Conservation (phyloP, 2,113 vertebrate species). For the Channa maculata region DNA sequence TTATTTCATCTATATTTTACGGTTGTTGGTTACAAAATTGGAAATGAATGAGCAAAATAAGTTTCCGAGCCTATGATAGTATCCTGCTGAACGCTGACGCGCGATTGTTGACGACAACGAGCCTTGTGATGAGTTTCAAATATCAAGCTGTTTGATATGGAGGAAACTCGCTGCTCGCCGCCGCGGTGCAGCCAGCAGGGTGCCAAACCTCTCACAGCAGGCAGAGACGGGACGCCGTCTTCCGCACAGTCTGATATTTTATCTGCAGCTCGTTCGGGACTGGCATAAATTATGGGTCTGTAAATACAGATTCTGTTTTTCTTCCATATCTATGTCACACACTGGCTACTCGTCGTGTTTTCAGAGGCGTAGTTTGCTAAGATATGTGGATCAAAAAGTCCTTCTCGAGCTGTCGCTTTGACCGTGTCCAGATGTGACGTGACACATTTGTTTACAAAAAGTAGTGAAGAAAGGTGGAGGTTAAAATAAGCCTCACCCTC, state of each 20-base stretch:
- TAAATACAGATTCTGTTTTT: background rate
- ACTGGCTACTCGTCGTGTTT: no score
- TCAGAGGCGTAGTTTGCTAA: no score
- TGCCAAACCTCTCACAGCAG: background rate
- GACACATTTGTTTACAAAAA: background rate
- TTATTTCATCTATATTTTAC: no score
- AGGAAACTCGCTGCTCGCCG: no score
- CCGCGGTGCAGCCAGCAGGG: background rate
- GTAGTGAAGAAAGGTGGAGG: slow-evolving; percentile 21
- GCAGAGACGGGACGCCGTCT: background rate
- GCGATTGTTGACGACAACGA: background rate
- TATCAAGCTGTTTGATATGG: background rate
- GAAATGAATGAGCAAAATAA: background rate
- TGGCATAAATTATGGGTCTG: background rate
- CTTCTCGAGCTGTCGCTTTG: no score
- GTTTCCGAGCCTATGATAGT: no score
- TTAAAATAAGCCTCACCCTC: slow-evolving; percentile 18
- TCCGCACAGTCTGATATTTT: background rate
- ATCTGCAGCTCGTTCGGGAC: background rate
- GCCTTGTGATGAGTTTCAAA: background rate
- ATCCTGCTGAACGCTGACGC: no score
- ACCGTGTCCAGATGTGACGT: no score
- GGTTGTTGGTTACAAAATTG: background rate
- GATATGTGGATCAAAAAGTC: no score
- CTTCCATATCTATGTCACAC: background rate